phyloP scores from a whole-genome alignment of 2,113 vertebrate species.

The Odobenus rosmarus region DNA sequence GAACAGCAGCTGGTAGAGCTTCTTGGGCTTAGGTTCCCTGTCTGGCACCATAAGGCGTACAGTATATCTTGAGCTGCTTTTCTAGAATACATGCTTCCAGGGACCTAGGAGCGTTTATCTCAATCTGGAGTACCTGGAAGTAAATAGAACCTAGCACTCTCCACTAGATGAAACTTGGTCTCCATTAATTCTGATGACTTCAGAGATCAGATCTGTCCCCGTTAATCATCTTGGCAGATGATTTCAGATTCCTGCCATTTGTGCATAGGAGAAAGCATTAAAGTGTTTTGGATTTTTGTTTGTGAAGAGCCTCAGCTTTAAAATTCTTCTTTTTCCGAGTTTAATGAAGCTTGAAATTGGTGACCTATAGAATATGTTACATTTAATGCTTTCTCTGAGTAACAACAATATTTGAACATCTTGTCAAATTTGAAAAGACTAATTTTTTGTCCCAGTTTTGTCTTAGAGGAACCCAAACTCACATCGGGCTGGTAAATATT shows the following conservation, averaged over 20 bases:
- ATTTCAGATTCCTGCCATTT: slow-evolving; percentile 9
- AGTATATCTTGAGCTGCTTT: background rate
- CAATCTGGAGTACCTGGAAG: background rate
- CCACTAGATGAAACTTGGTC: background rate
- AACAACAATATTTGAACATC: background rate
- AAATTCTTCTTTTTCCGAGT: background rate
- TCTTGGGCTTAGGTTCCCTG: background rate
- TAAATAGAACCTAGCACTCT: background rate
- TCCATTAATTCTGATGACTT: slow-evolving; percentile 26
- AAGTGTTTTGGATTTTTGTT: background rate
- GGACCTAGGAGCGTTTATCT: slow-evolving; percentile 4
- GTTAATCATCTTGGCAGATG: slow-evolving; percentile 16
- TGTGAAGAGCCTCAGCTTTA: slow-evolving; percentile 15
- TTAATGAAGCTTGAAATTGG: slow-evolving; percentile 46
- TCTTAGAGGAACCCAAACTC: background rate
- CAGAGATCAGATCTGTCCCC: background rate
- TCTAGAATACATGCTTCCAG: background rate
- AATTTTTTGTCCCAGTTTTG: background rate
- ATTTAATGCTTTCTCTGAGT: background rate
- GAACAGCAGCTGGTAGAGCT: background rate
- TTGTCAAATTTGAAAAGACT: background rate
- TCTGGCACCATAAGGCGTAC: background rate
- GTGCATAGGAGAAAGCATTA: background rate
- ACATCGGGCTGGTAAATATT: background rate
- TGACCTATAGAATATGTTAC: slow-evolving; percentile 30